Evolutionary conservation across 2,113 vertebrate genomes (phyloP).

Genomic region (Rallus limicola): DNA sequence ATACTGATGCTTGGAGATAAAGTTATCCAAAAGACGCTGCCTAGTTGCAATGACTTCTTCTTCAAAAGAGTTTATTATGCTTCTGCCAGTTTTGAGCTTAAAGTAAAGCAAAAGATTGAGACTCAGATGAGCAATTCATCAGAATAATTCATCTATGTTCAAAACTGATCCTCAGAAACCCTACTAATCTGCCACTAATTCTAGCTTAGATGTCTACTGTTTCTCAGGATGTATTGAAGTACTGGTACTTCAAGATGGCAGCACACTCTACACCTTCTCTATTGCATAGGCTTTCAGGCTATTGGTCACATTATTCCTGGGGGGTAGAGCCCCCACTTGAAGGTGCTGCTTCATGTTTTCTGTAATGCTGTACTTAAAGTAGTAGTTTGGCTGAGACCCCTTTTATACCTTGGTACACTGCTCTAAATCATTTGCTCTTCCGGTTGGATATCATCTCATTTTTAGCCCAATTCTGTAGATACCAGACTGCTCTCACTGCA

Average conservation of each 20-base stretch:
- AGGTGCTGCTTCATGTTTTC: background rate
- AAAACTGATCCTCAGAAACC: background rate
- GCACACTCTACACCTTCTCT: background rate
- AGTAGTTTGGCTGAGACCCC: background rate
- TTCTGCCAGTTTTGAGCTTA: conserved; percentile 38
- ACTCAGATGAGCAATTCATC: background rate
- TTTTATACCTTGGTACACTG: background rate
- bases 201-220: background rate
- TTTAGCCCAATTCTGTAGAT: background rate
- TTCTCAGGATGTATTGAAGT: background rate
- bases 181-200: background rate
- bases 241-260: background rate
- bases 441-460: background rate
- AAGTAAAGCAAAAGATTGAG: conserved; percentile 18
- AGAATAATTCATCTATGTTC: background rate
- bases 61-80: conserved; percentile 47
- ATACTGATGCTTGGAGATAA: conserved; percentile 51
- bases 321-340: background rate
- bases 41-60: conserved; percentile 38
- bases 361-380: background rate
- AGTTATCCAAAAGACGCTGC: conserved; percentile 52
- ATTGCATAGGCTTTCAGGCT: background rate
- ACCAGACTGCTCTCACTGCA: background rate
- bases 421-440: background rate
- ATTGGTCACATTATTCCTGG: background rate